A percentile compares a stretch with the other conserved stretches of the same genome.
Evolutionary conservation across 2,888 invertebrate species (phyloP).

Genomic region (Callyntrura sp.): DNA sequence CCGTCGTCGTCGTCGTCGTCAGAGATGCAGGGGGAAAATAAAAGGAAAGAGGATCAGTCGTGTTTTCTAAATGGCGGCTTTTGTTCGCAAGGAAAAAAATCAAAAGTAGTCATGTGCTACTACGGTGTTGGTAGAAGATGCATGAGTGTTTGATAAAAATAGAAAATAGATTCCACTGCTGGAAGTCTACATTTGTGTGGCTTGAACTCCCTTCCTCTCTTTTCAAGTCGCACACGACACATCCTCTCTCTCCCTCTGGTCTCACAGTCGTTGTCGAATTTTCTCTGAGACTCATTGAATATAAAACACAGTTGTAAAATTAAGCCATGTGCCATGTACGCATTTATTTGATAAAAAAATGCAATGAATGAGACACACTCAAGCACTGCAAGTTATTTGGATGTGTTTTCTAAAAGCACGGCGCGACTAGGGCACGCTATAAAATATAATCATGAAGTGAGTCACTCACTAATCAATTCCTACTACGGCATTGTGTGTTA

Average conservation of each 20-base stretch:
- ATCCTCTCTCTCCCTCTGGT: background rate
- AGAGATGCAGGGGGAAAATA: slow-evolving; percentile 5
- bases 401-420: too few relatives aligned
- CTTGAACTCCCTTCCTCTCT: background rate
- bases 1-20: background rate
- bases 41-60: background rate
- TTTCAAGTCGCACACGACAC: background rate
- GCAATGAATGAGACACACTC: too few relatives aligned
- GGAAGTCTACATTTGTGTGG: background rate
- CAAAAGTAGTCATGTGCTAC: slow-evolving; percentile 3
- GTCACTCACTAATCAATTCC: slow-evolving; percentile 31
- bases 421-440: too few relatives aligned
- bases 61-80: slow-evolving; percentile 1
- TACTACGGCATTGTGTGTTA: slow-evolving; percentile 15
- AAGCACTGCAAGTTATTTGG: too few relatives aligned
- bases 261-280: background rate
- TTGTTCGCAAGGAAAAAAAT: background rate
- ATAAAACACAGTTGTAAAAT: too few relatives aligned
- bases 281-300: background rate
- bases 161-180: slow-evolving; percentile 29
- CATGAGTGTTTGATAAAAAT: slow-evolving; percentile 42
- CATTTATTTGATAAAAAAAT: too few relatives aligned
- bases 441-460: background rate
- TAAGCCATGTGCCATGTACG: too few relatives aligned
- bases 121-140: background rate